These are phyloP conservation scores for Myiozetetes cayanensis DNA, from an alignment of 2,113 vertebrate species.

Conservation along the genomic window DNA sequence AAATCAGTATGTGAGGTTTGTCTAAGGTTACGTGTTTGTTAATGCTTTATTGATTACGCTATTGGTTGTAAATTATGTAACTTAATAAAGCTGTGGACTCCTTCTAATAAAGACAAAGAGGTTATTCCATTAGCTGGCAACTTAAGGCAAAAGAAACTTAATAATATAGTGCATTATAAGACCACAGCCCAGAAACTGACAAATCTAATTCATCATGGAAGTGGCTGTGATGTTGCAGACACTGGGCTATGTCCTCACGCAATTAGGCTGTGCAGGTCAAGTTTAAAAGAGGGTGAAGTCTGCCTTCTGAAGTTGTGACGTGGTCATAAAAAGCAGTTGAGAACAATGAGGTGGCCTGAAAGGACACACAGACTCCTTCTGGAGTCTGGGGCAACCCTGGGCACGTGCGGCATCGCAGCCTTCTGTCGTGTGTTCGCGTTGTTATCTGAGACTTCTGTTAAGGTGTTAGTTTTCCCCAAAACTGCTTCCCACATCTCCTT, in stretches of 20 bases:
- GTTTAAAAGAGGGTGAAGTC: neutral
- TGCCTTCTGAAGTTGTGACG: neutral
- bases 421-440: accelerated
- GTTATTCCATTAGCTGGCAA: slow-evolving; percentile 72
- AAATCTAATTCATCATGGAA: slow-evolving; percentile 58
- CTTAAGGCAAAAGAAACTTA: slow-evolving; percentile 64
- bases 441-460: neutral
- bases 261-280: neutral
- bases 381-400: neutral
- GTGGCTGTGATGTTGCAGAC: slow-evolving; percentile 40
- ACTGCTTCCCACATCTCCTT: neutral
- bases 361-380: neutral
- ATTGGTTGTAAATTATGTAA: slow-evolving; percentile 75
- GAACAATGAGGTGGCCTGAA: neutral
- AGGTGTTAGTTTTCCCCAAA: neutral
- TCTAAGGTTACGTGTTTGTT: slow-evolving; percentile 70
- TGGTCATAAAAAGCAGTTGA: neutral
- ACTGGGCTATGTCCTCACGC: neutral
- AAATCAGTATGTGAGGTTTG: slow-evolving; percentile 71
- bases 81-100: slow-evolving; percentile 70
- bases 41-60: slow-evolving; percentile 75
- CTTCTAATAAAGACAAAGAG: slow-evolving; percentile 63
- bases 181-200: slow-evolving; percentile 42
- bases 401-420: accelerated
- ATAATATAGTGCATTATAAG: slow-evolving; percentile 52